Conservation (phyloP, 2,113 vertebrate genomes). For the Cercocebus atys region DNA sequence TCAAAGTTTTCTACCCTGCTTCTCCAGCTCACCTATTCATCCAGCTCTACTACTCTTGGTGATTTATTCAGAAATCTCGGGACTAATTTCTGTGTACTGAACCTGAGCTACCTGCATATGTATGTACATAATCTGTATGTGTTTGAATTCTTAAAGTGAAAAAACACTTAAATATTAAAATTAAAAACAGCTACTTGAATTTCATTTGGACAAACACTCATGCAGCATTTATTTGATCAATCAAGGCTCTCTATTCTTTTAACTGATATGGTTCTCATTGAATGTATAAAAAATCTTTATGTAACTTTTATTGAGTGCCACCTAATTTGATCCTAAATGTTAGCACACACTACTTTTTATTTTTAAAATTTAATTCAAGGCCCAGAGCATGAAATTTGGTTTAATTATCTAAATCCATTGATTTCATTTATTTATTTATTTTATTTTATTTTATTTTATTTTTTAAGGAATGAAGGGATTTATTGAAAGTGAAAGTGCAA, state of each 20-base stretch:
- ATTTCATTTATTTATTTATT: background rate
- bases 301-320: background rate
- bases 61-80: background rate
- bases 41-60: background rate
- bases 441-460: too few relatives aligned
- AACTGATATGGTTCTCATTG: background rate
- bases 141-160: background rate
- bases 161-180: background rate
- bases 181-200: background rate
- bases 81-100: background rate
- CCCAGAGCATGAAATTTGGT: background rate
- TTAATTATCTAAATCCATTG: background rate
- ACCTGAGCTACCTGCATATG: background rate
- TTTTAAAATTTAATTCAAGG: background rate
- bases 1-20: background rate
- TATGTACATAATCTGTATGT: background rate
- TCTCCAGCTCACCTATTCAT: background rate
- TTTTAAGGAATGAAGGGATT: too few relatives aligned
- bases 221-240: background rate
- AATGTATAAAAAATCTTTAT: background rate
- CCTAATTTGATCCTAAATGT: background rate
- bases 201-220: background rate
- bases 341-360: background rate
- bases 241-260: background rate
- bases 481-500: too few relatives aligned